These are phyloP conservation scores for Aquatica leii DNA, from an alignment of 2,888 invertebrate genomes.

Conservation along the genomic window DNA sequence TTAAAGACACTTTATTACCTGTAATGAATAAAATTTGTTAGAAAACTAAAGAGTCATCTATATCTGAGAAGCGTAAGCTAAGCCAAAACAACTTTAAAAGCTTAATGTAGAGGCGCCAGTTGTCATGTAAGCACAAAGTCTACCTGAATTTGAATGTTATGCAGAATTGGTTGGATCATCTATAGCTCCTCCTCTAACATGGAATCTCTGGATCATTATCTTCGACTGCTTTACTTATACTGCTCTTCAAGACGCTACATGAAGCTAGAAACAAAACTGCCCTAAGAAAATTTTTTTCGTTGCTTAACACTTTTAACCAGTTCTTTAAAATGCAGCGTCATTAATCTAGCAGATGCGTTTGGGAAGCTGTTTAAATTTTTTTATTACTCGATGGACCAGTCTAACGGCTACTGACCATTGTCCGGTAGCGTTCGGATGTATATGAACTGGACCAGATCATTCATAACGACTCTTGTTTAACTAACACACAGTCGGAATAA, in stretches of 20 bases:
- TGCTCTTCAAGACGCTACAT: too few relatives aligned
- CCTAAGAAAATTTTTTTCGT: too few relatives aligned
- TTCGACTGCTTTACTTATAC: too few relatives aligned
- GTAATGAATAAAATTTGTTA: too few relatives aligned
- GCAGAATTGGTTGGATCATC: slow-evolving; percentile 44
- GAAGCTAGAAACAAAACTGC: too few relatives aligned
- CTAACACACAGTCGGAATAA: slow-evolving; percentile 31
- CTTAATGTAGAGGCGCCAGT: neutral
- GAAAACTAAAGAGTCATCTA: too few relatives aligned
- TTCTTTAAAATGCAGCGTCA: slow-evolving; percentile 46
- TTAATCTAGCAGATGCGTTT: slow-evolving; percentile 54
- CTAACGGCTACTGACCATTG: slow-evolving; percentile 54
- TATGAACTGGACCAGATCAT: slow-evolving; percentile 28
- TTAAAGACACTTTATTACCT: too few relatives aligned
- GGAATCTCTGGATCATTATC: slow-evolving; percentile 60
- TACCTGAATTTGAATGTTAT: too few relatives aligned
- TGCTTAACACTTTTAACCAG: slow-evolving; percentile 46
- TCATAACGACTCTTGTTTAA: slow-evolving; percentile 15
- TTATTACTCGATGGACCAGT: slow-evolving; percentile 54
- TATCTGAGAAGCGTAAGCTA: too few relatives aligned
- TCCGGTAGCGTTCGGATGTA: slow-evolving; percentile 45
- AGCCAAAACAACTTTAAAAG: neutral
- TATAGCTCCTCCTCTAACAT: slow-evolving; percentile 60
- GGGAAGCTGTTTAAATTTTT: slow-evolving; percentile 52
- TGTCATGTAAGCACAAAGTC: neutral